Percentiles rank a stretch among this genome's conserved stretches.
Evolutionary conservation across 1,140 invertebrate genomes (phyloP).

Genomic region (Drosophila tani): DNA sequence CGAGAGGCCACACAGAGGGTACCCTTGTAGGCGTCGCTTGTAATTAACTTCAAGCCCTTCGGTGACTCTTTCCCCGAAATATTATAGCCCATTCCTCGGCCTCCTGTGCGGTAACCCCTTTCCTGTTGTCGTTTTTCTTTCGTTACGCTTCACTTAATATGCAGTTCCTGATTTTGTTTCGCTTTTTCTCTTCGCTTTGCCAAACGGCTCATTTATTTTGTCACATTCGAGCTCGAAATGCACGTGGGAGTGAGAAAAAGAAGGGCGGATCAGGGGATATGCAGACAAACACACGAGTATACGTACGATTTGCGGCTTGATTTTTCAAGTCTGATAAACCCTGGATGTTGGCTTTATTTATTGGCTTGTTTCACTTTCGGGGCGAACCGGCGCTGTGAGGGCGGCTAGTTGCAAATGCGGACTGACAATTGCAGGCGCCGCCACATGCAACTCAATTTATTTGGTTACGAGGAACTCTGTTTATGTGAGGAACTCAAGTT

Average conservation of each 20-base stretch:
- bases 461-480: conserved; percentile 3
- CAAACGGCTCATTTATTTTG: conserved; percentile 77
- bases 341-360: conserved; percentile 73
- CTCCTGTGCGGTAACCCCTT: conserved; percentile 48
- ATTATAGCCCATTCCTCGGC: conserved; percentile 14
- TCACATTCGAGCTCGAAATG: conserved; percentile 50
- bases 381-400: conserved; percentile 50
- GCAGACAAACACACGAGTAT: neutral
- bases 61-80: conserved; percentile 16
- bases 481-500: conserved; percentile 26
- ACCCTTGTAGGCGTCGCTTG: conserved; percentile 73
- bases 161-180: conserved; percentile 69
- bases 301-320: conserved; percentile 48
- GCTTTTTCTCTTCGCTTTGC: conserved; percentile 35
- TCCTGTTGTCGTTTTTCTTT: conserved; percentile 43
- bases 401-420: conserved; percentile 49
- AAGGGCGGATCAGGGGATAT: conserved; percentile 13
- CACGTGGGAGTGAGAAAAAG: conserved; percentile 55
- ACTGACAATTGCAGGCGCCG: conserved; percentile 44
- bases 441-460: conserved; percentile 56
- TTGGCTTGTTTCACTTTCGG: conserved; percentile 65
- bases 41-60: conserved; percentile 74
- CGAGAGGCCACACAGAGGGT: conserved; percentile 63
- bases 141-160: conserved; percentile 79
- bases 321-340: conserved; percentile 60